Percentiles rank a stretch among this genome's conserved stretches.
Conservation (phyloP, 2,113 vertebrate genomes). For the Myodes glareolus region DNA sequence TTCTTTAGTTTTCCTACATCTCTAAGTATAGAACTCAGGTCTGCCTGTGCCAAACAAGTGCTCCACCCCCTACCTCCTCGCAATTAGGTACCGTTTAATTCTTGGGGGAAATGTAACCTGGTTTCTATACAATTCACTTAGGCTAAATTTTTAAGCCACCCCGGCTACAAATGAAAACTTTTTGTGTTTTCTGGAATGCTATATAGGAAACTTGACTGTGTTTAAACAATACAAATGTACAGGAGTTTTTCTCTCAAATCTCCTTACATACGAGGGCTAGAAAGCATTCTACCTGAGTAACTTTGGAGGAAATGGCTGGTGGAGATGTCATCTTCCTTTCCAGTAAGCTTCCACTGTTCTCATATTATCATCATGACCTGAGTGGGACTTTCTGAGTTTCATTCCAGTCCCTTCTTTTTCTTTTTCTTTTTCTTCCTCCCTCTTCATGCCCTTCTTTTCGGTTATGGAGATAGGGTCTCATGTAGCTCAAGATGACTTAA, state of each 20-base stretch:
- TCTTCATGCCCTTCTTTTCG: not conserved
- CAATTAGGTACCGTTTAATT: not conserved
- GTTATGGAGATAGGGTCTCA: not conserved
- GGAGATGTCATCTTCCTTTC: not conserved
- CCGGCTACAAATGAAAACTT: not conserved
- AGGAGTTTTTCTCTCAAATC: not conserved
- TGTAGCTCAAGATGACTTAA: not conserved
- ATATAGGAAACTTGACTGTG: not conserved
- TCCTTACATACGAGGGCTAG: not conserved
- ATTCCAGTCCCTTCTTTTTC: rapidly evolving
- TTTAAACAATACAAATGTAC: not conserved
- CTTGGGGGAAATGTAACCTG: not conserved
- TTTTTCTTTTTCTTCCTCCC: not conserved
- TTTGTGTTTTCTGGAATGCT: not conserved
- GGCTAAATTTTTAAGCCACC: not conserved
- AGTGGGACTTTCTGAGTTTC: not conserved
- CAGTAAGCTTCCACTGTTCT: not conserved
- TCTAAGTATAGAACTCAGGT: not conserved
- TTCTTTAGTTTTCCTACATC: not conserved
- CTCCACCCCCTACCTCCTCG: not conserved
- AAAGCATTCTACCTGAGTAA: not conserved
- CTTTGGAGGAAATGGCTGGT: not conserved
- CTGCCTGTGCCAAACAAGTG: not conserved
- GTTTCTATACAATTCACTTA: not conserved
- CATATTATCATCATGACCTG: not conserved